Conservation (phyloP, 2,888 invertebrate species). For the Limnephilus lunatus region DNA sequence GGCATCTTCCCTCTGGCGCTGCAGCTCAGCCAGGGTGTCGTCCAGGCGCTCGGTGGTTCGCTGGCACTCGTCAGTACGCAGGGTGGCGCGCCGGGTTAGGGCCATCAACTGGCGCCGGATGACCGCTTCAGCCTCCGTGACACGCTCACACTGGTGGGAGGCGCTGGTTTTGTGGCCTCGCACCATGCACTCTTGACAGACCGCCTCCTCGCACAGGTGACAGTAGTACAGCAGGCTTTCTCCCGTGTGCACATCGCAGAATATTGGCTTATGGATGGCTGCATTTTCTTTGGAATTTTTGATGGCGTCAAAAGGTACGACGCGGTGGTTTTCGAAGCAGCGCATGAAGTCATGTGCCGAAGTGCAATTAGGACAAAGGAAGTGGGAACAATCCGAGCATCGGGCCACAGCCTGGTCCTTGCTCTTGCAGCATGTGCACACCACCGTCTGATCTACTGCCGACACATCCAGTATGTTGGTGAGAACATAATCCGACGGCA, state of each 20-base stretch:
- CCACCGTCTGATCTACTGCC: constrained; percentile 84
- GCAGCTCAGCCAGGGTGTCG: constrained; percentile 89
- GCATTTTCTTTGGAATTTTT: constrained; percentile 87
- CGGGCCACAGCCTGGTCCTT: constrained; percentile 96
- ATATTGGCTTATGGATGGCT: constrained; percentile 92
- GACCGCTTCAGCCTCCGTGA: constrained; percentile 87
- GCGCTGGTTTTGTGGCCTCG: constrained; percentile 87
- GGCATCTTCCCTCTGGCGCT: constrained; percentile 91
- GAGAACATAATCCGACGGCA: constrained; percentile 91
- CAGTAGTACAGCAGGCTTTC: constrained; percentile 94
- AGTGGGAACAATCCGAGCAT: constrained; percentile 96
- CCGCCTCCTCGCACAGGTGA: constrained; percentile 89
- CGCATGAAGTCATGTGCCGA: constrained; percentile 98
- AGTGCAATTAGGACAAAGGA: constrained; percentile 95
- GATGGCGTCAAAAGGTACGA: constrained; percentile 92
- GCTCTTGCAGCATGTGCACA: constrained; percentile 96
- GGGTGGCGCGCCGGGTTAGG: constrained; percentile 85
- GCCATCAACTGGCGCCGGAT: constrained; percentile 87
- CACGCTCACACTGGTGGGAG: constrained; percentile 89
- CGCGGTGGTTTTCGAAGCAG: constrained; percentile 96
- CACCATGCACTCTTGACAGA: constrained; percentile 92
- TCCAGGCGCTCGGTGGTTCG: constrained; percentile 86
- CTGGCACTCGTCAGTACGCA: constrained; percentile 86
- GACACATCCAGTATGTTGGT: constrained; percentile 91
- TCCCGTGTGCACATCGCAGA: constrained; percentile 87